Evolutionary conservation across 2,113 vertebrate species (phyloP), one percentile per base, ranked within the genome.

Genomic region (Mungos mungo): DNA sequence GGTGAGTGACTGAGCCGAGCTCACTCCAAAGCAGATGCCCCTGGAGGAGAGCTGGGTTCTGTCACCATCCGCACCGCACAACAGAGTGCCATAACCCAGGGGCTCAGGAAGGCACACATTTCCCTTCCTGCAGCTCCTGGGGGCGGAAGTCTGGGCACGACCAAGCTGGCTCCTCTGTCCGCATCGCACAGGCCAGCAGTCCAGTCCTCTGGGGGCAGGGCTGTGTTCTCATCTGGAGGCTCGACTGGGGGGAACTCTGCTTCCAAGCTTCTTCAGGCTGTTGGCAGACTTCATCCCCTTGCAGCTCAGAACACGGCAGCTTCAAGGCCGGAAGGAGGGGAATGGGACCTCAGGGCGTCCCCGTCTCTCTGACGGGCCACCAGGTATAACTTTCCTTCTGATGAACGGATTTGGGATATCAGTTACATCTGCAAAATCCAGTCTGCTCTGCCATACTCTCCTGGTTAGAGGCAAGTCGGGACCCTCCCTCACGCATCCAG

Each of bases 11-110:
- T 2, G 25, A 65, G 25, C 25, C 12, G 29, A 1, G 8, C 33
- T 41, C 5, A n/a, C 63, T 57, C 13, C 35, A 4, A 8, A 13
- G 21, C 5, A 1, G 7, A 7, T 6, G 65, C 33, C 35, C 35
- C 68, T 5, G 27, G 86, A 45, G 23, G 9, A 74, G n/a, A 74
- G 0, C 1, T 50, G 2, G 3, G 47, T 14, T 14, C 5, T 1
- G 13, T 14, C 31, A 12, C 8, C 7, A 47, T 5, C 23, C 0
- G 2, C 0, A 12, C 81, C 5, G 2, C 2, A 0, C 12, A 16
- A 65, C 15, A 5, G 27, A 15, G 9, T 0, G 9, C 27, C 50
- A 14, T 16, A 33, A 14, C 33, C 0, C 0, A 54, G 14, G 14
- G 54, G 45, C 38, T 81, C 19, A 0, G 29, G 27, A 13, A 5